These are phyloP conservation scores for Drosophila biarmipes DNA, from an alignment of 1,140 invertebrate species.

Conservation along the genomic window DNA sequence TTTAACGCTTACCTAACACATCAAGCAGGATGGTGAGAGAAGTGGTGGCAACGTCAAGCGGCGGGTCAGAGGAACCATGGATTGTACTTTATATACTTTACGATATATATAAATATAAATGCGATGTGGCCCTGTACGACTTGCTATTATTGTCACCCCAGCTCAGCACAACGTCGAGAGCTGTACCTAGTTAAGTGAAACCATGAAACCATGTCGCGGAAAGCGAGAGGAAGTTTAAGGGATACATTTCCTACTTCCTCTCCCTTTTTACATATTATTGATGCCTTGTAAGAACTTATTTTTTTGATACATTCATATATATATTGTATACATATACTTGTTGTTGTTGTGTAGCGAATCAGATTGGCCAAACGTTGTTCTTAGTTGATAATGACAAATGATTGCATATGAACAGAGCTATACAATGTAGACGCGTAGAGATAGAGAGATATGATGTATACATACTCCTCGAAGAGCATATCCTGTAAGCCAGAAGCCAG, in stretches of 20 bases:
- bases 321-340: slow-evolving; percentile 13
- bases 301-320: slow-evolving; percentile 13
- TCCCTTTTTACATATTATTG: not conserved
- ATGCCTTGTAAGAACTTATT: slow-evolving; percentile 32
- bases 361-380: slow-evolving; percentile 61
- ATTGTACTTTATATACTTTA: slow-evolving; percentile 30
- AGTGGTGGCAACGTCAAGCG: slow-evolving; percentile 19
- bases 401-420: slow-evolving; percentile 22
- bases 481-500: slow-evolving; percentile 49
- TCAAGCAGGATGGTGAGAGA: slow-evolving; percentile 10
- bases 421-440: slow-evolving; percentile 24
- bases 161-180: slow-evolving; percentile 33
- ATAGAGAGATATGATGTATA: slow-evolving; percentile 13
- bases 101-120: slow-evolving; percentile 26
- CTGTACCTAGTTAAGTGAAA: slow-evolving; percentile 40
- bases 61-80: slow-evolving; percentile 23
- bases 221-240: not conserved
- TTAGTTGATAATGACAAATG: slow-evolving; percentile 26
- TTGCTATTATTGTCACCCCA: slow-evolving; percentile 14
- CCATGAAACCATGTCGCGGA: slow-evolving; percentile 8
- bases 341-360: slow-evolving; percentile 58
- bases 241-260: not conserved
- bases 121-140: slow-evolving; percentile 21
- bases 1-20: slow-evolving; percentile 56
- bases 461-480: slow-evolving; percentile 25